phyloP scores from a whole-genome alignment of 2,797 vertebrate species.

The Podargus strigoides region DNA sequence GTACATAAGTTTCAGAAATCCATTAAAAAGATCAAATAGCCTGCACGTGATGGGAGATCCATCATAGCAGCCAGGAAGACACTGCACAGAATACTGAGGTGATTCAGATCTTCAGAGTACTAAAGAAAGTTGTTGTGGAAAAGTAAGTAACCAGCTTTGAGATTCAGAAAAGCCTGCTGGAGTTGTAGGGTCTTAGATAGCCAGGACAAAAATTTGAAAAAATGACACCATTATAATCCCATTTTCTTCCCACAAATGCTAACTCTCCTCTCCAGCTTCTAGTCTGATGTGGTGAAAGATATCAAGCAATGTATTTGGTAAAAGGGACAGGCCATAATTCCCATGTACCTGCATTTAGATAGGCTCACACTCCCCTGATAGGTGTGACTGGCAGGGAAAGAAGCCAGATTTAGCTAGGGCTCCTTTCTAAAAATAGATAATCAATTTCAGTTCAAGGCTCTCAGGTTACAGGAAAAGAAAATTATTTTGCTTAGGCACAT shows the following conservation, averaged over 20 bases:
- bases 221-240: neutral
- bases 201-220: neutral
- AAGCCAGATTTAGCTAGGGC: slow-evolving; percentile 13
- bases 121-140: slow-evolving; percentile 2
- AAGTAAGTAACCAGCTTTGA: neutral
- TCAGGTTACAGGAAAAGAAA: slow-evolving; percentile 21
- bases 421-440: slow-evolving; percentile 50
- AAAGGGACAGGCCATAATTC: neutral
- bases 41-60: neutral
- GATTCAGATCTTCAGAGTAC: slow-evolving; percentile 50
- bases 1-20: neutral
- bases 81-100: neutral
- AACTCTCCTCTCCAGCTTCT: neutral
- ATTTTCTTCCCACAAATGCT: neutral
- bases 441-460: slow-evolving; percentile 28
- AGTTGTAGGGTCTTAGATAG: neutral
- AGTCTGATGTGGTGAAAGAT: neutral
- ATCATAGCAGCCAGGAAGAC: neutral
- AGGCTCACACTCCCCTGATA: neutral
- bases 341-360: neutral
- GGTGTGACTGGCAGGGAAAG: neutral
- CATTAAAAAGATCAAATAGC: neutral
- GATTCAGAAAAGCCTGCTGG: neutral
- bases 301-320: neutral
- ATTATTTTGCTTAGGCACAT: neutral